Evolutionary conservation across 2,888 invertebrate genomes (phyloP).

Genomic region (Boloria euphrosyne): DNA sequence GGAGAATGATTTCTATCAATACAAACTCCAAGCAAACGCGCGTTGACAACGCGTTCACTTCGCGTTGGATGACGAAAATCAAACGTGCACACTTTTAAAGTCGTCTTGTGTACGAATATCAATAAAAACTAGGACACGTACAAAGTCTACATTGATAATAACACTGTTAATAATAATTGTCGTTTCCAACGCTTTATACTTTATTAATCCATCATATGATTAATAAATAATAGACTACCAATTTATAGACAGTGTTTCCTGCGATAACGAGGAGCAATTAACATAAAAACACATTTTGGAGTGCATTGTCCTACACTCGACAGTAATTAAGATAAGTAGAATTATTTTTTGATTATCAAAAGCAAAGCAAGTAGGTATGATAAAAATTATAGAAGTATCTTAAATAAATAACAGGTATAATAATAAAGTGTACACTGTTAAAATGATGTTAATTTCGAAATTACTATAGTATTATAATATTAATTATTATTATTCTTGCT

Average conservation of each 20-base stretch:
- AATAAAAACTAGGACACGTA: conserved; percentile 9
- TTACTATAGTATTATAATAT: too few relatives aligned
- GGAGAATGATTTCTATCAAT: too few relatives aligned
- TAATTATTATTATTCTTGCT: too few relatives aligned
- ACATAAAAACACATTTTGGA: conserved; percentile 3
- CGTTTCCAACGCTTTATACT: background rate
- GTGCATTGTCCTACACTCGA: conserved; percentile 13
- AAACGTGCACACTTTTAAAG: too few relatives aligned
- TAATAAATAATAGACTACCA: background rate
- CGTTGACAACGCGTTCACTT: too few relatives aligned
- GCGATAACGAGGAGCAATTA: conserved; percentile 14
- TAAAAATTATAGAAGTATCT: background rate
- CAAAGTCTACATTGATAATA: conserved; percentile 11
- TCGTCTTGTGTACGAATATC: background rate
- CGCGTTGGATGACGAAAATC: too few relatives aligned
- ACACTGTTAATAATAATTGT: conserved; percentile 5
- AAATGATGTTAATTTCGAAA: too few relatives aligned
- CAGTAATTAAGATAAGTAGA: conserved; percentile 19
- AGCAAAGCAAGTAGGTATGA: background rate
- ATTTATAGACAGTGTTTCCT: background rate
- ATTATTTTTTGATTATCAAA: conserved; percentile 10
- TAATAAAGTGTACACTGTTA: too few relatives aligned
- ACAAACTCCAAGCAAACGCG: too few relatives aligned
- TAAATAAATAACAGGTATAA: too few relatives aligned
- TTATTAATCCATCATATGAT: conserved; percentile 3